Percentiles rank a stretch among this genome's conserved stretches.
phyloP scores from a whole-genome alignment of 2,888 invertebrate genomes.

The Stegophylla sp. region DNA sequence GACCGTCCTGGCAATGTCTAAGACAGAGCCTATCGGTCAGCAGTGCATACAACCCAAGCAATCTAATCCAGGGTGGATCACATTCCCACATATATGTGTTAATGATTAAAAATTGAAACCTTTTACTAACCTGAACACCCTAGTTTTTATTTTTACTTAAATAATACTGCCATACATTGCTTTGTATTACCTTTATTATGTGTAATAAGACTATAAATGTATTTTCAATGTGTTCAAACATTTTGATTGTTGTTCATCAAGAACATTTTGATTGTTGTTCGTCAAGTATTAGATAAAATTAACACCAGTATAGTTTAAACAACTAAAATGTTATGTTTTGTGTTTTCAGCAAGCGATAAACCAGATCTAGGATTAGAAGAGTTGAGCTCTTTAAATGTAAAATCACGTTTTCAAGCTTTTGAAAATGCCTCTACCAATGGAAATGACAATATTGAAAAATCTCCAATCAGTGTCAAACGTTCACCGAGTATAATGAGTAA shows the following conservation, averaged over 20 bases:
- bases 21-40: no score
- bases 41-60: no score
- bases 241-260: background rate
- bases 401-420: constrained; percentile 84
- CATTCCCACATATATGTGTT: background rate
- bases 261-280: background rate
- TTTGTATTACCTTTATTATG: constrained; percentile 13
- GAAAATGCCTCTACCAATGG: constrained; percentile 70
- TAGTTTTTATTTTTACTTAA: background rate
- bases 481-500: constrained; percentile 81
- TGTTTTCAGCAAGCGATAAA: constrained; percentile 78
- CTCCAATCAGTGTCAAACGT: constrained; percentile 70
- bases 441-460: constrained; percentile 66
- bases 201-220: constrained; percentile 10
- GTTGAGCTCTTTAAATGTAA: constrained; percentile 80
- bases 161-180: constrained; percentile 5
- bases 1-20: no score
- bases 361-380: constrained; percentile 85
- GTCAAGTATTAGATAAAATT: background rate
- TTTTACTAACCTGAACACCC: constrained; percentile 29
- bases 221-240: background rate
- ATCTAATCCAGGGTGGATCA: no score
- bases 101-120: background rate
- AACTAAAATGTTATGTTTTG: constrained; percentile 26
- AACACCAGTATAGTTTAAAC: background rate